Percentiles rank a stretch among this genome's conserved stretches.
phyloP scores from a whole-genome alignment of 2,113 vertebrate genomes.

The Catharus fuscescens region DNA sequence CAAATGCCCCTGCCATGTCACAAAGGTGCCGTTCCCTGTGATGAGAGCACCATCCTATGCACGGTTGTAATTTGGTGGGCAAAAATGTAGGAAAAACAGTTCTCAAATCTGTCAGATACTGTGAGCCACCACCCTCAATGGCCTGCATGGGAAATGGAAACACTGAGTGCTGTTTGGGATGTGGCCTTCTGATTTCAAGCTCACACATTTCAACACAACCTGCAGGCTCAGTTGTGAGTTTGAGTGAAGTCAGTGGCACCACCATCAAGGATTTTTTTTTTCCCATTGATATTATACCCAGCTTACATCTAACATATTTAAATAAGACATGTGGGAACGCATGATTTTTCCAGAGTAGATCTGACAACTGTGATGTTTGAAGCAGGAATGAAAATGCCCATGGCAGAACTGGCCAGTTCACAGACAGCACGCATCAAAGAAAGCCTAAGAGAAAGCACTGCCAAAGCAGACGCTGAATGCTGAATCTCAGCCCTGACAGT shows the following conservation, averaged over 20 bases:
- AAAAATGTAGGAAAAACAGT: not conserved
- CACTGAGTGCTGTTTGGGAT: not conserved
- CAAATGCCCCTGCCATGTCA: not conserved
- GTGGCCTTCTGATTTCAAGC: not conserved
- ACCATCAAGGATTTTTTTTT: not conserved
- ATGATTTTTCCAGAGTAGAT: slow-evolving; percentile 2
- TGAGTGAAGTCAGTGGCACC: not conserved
- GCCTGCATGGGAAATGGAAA: not conserved
- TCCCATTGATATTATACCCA: not conserved
- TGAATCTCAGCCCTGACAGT: not conserved
- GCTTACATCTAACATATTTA: not conserved
- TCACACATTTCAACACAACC: not conserved
- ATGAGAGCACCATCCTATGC: not conserved
- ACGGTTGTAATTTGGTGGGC: not conserved
- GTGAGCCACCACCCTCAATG: not conserved
- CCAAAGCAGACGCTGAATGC: not conserved
- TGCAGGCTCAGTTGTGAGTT: not conserved
- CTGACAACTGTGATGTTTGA: not conserved
- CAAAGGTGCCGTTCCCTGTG: not conserved
- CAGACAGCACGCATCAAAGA: not conserved
- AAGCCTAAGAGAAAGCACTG: not conserved
- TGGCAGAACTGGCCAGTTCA: not conserved
- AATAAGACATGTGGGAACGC: not conserved
- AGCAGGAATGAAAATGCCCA: not conserved
- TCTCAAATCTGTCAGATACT: not conserved